phyloP scores from a whole-genome alignment of 2,113 vertebrate genomes.

The Neoarius graeffei region DNA sequence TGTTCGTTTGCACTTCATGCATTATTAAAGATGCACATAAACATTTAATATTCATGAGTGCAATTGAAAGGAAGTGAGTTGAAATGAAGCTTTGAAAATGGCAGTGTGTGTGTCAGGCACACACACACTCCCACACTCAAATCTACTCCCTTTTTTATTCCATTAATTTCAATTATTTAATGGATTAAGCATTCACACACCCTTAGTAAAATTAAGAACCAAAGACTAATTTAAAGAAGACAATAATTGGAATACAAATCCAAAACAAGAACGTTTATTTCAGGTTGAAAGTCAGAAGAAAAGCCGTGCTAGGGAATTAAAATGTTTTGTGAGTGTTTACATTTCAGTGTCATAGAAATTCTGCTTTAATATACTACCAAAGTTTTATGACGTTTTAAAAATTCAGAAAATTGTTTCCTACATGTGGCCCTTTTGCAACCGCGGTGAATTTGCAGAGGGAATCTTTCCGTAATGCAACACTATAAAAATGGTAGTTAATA shows the following conservation, averaged over 20 bases:
- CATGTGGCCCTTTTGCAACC: background rate
- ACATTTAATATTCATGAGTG: constrained; percentile 44
- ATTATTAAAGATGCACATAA: constrained; percentile 48
- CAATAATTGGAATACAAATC: constrained; percentile 63
- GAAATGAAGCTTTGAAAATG: constrained; percentile 35
- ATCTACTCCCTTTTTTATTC: constrained; percentile 30
- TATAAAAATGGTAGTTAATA: constrained; percentile 54
- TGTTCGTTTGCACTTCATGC: constrained; percentile 47
- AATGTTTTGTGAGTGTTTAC: constrained; percentile 70
- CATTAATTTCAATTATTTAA: constrained; percentile 49
- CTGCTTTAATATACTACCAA: background rate
- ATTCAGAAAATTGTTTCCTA: background rate
- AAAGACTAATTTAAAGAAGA: constrained; percentile 53
- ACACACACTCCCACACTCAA: constrained; percentile 15
- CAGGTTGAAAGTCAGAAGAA: constrained; percentile 60
- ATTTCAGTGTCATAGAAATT: background rate
- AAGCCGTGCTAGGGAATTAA: constrained; percentile 62
- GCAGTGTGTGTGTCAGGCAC: constrained; percentile 36
- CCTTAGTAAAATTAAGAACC: constrained; percentile 65
- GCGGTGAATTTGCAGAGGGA: constrained; percentile 13
- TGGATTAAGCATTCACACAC: constrained; percentile 51
- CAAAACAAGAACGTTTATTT: constrained; percentile 64
- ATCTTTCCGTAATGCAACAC: constrained; percentile 5
- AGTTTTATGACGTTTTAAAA: background rate
- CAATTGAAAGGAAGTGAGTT: constrained; percentile 46